Conservation (phyloP, 2,888 invertebrate species). For the Orthosia gothica region DNA sequence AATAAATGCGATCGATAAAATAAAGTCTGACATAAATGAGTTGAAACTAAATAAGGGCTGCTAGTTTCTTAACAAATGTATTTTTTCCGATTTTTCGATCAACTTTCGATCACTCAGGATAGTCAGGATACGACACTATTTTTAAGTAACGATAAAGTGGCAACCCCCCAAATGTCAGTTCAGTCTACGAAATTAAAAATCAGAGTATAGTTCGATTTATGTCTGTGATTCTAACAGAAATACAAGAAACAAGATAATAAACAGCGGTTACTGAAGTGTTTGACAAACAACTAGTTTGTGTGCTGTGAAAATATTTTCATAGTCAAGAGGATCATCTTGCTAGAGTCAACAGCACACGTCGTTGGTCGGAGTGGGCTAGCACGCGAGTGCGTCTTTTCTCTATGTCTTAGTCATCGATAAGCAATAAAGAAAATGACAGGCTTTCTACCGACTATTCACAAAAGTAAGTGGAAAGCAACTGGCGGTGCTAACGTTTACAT, state of each 20-base stretch:
- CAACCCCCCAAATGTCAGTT: too few species aligned
- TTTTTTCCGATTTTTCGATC: too few species aligned
- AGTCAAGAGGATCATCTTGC: slow-evolving; percentile 56
- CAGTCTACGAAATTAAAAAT: too few species aligned
- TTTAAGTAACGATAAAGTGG: too few species aligned
- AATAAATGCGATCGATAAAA: too few species aligned
- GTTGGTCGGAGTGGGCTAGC: slow-evolving; percentile 31
- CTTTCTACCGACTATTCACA: slow-evolving; percentile 70
- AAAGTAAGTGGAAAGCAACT: slow-evolving; percentile 74
- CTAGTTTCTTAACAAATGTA: too few species aligned
- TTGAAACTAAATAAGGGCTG: too few species aligned
- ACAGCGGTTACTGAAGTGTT: slow-evolving; percentile 46
- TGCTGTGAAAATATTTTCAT: slow-evolving; percentile 50
- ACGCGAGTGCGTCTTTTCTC: slow-evolving; percentile 42
- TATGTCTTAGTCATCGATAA: slow-evolving; percentile 69
- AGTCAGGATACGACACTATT: too few species aligned
- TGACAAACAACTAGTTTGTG: slow-evolving; percentile 32
- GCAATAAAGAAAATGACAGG: slow-evolving; percentile 73
- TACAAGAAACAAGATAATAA: slow-evolving; percentile 29
- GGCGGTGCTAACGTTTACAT: slow-evolving; percentile 75
- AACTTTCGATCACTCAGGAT: too few species aligned
- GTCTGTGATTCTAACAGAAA: slow-evolving; percentile 23
- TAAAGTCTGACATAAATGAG: too few species aligned
- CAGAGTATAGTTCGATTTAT: too few species aligned
- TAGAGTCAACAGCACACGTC: slow-evolving; percentile 38